Percentiles rank a stretch among this genome's conserved stretches.
phyloP scores from a whole-genome alignment of 2,113 vertebrate species.

The Toxotes chatareus region DNA sequence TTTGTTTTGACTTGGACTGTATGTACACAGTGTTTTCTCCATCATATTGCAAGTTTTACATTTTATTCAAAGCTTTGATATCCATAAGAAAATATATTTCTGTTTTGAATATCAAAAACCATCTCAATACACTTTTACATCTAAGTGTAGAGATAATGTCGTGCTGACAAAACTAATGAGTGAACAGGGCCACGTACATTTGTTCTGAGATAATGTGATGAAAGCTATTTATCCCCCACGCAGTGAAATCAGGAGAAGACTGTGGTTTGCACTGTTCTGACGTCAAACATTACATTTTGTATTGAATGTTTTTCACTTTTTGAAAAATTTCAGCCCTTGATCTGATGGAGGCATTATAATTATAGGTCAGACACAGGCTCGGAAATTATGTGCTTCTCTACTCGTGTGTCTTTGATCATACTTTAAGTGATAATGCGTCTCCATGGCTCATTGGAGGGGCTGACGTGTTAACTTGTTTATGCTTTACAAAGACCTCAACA shows the following conservation, averaged over 20 bases:
- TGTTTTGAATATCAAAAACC: too few relatives aligned
- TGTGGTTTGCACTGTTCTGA: not conserved
- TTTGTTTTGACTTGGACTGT: constrained; percentile 8
- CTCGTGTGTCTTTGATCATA: not conserved
- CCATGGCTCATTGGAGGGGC: not conserved
- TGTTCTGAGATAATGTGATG: constrained; percentile 4
- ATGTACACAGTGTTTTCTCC: not conserved
- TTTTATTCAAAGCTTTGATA: too few relatives aligned
- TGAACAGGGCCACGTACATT: not conserved
- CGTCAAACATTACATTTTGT: not conserved
- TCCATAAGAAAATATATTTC: too few relatives aligned
- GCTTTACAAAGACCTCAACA: constrained; percentile 32
- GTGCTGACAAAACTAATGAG: not conserved
- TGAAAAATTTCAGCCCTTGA: not conserved
- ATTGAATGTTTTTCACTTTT: not conserved
- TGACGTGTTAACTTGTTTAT: not conserved
- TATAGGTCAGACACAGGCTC: not conserved
- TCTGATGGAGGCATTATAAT: constrained; percentile 1
- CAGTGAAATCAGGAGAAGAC: not conserved
- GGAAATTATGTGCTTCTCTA: not conserved
- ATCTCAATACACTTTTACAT: too few relatives aligned
- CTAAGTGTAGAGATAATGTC: not conserved
- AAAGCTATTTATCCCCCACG: constrained; percentile 6
- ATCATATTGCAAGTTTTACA: too few relatives aligned
- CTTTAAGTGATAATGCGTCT: not conserved